These are phyloP conservation scores for Epinephelus lanceolatus DNA, from an alignment of 2,113 vertebrate genomes.

Conservation along the genomic window DNA sequence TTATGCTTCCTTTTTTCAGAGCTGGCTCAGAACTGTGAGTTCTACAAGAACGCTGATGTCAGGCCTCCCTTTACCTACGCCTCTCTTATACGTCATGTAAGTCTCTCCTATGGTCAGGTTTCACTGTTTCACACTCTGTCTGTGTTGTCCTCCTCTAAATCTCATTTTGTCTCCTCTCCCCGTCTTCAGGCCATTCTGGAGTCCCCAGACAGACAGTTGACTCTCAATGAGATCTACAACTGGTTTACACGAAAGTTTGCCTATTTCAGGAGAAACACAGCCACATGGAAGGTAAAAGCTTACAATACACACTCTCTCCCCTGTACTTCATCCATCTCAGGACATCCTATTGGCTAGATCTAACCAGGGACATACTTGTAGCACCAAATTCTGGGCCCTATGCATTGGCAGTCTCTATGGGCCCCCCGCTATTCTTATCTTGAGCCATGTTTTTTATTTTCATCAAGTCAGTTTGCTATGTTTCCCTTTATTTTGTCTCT, in stretches of 20 bases:
- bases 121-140: conserved; percentile 3
- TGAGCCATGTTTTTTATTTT: too few relatives aligned
- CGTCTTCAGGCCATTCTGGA: conserved; percentile 94
- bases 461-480: too few relatives aligned
- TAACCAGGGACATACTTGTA: too few relatives aligned
- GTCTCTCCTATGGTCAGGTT: conserved; percentile 25
- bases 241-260: conserved; percentile 99
- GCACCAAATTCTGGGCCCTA: too few relatives aligned
- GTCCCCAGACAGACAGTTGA: conserved; percentile 98
- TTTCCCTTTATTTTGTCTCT: too few relatives aligned
- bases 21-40: conserved; percentile 99
- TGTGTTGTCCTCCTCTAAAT: conserved; percentile 14
- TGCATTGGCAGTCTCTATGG: too few relatives aligned
- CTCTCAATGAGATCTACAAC: conserved; percentile 99
- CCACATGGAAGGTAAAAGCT: conserved; percentile 97
- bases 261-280: conserved; percentile 99
- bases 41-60: conserved; percentile 99
- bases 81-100: conserved; percentile 98
- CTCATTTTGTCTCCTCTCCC: conserved; percentile 13
- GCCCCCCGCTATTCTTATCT: too few relatives aligned
- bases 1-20: conserved; percentile 81
- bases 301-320: background rate
- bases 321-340: background rate
- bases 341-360: background rate
- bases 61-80: conserved; percentile 98